Evolutionary conservation across 2,113 vertebrate species (phyloP).

Genomic region (Pluvialis apricaria): DNA sequence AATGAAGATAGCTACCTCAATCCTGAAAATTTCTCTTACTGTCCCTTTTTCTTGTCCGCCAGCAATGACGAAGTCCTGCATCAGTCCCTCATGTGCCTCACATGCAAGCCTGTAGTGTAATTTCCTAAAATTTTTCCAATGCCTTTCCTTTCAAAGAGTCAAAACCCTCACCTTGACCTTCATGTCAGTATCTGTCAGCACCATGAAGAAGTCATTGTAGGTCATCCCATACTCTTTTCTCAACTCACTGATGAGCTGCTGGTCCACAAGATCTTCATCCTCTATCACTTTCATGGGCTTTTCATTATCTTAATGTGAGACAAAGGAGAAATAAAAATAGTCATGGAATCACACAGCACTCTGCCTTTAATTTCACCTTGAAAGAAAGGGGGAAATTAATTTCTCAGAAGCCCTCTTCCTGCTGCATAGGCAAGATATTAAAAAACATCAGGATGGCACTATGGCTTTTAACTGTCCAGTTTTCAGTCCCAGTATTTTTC

Average conservation of each 20-base stretch:
- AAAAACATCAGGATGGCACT: not conserved
- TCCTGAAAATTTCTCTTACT: not conserved
- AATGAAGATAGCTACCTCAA: not conserved
- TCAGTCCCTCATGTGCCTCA: not conserved
- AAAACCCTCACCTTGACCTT: constrained; percentile 84
- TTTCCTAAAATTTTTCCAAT: not conserved
- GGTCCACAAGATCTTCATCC: constrained; percentile 91
- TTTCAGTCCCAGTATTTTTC: not conserved
- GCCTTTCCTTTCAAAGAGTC: not conserved
- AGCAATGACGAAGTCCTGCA: not conserved
- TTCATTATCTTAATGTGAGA: constrained; percentile 84
- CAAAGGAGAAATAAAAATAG: constrained; percentile 43
- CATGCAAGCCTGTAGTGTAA: not conserved
- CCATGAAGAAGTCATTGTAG: constrained; percentile 96
- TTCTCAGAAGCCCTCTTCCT: not conserved
- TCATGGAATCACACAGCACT: not conserved
- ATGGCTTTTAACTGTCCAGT: not conserved
- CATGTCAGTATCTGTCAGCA: constrained; percentile 91
- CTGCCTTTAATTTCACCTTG: not conserved
- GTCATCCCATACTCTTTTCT: constrained; percentile 93
- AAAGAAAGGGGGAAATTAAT: not conserved
- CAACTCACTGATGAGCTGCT: constrained; percentile 90
- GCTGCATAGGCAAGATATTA: not conserved
- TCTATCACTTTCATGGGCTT: constrained; percentile 92
- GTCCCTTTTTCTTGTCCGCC: not conserved